phyloP scores from a whole-genome alignment of 2,113 vertebrate species.

The Halcyon malimbica region DNA sequence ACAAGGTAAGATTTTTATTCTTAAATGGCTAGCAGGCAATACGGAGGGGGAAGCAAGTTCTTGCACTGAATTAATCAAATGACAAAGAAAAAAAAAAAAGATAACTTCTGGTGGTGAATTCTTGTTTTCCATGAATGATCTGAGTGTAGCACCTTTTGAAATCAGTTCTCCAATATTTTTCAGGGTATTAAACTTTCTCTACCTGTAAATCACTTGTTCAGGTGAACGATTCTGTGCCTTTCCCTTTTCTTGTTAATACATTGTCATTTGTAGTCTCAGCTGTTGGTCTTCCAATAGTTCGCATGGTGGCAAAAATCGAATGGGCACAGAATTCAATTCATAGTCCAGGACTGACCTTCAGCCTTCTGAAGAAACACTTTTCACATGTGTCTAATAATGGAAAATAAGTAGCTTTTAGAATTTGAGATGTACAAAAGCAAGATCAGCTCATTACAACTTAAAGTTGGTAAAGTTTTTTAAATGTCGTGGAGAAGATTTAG shows the following conservation, averaged over 20 bases:
- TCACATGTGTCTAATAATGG: background rate
- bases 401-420: background rate
- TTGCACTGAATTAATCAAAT: background rate
- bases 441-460: background rate
- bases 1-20: constrained; percentile 82
- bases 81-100: background rate
- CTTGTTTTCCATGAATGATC: background rate
- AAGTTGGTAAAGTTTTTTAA: background rate
- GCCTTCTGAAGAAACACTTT: background rate
- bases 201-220: background rate
- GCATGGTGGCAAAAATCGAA: background rate
- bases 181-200: background rate
- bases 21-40: background rate
- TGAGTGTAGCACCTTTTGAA: background rate
- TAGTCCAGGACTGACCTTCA: background rate
- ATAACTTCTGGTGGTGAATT: background rate
- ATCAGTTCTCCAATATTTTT: background rate
- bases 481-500: accelerated
- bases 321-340: background rate
- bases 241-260: background rate
- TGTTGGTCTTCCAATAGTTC: background rate
- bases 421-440: background rate
- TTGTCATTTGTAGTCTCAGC: background rate
- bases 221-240: background rate
- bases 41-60: background rate